phyloP scores from a whole-genome alignment of 1,140 invertebrate species.

The Nylanderia fulva region DNA sequence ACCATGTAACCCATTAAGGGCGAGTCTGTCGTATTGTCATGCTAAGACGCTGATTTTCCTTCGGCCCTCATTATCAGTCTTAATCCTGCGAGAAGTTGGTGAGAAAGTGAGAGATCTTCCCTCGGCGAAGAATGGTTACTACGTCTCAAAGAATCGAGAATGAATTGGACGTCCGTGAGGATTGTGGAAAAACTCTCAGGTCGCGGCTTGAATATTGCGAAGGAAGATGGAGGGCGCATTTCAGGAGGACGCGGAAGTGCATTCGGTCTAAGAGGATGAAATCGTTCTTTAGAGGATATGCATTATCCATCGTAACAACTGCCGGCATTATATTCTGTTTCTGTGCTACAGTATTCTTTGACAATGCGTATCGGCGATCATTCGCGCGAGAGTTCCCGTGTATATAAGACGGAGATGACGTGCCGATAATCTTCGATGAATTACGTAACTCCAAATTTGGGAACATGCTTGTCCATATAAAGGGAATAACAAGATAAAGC shows the following conservation, averaged over 20 bases:
- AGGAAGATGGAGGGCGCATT: background rate
- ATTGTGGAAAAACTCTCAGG: constrained; percentile 52
- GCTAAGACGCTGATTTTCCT: constrained; percentile 77
- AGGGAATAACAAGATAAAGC: constrained; percentile 53
- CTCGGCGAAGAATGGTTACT: constrained; percentile 42
- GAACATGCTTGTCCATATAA: background rate
- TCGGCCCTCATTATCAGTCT: constrained; percentile 67
- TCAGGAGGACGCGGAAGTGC: background rate
- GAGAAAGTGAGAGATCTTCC: constrained; percentile 42
- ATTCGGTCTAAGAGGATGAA: background rate
- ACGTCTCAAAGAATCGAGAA: constrained; percentile 43
- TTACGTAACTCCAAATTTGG: constrained; percentile 69
- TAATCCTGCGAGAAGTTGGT: constrained; percentile 51
- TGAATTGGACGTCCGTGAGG: constrained; percentile 56
- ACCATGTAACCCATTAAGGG: constrained; percentile 73
- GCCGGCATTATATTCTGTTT: background rate
- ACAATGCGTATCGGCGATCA: background rate
- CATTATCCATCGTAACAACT: constrained; percentile 14
- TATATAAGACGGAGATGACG: background rate
- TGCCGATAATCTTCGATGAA: constrained; percentile 57
- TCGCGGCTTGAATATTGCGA: constrained; percentile 30
- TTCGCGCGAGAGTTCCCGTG: no score
- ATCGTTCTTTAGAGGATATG: constrained; percentile 15
- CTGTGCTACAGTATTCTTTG: background rate
- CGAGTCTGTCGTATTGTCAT: constrained; percentile 76